Evolutionary conservation across 37 sponge, comb jelly and placozoan species (phyloP).

Genomic region (Oscarella lobularis): DNA sequence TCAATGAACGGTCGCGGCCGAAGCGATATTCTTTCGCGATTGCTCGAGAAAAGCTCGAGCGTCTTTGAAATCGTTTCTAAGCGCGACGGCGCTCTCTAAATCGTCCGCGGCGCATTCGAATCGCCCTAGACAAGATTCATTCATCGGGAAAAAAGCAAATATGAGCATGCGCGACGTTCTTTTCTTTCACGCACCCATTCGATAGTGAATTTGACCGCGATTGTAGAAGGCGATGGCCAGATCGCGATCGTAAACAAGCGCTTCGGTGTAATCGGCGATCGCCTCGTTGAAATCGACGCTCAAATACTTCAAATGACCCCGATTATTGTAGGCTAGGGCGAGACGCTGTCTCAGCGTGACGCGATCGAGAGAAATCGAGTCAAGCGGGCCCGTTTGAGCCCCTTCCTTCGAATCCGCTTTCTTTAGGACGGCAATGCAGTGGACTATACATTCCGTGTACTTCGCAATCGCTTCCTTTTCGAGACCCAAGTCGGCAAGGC

Average conservation of each 20-base stretch:
- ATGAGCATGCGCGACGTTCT: too few relatives aligned
- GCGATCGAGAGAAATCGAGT: too few relatives aligned
- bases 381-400: too few relatives aligned
- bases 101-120: neutral
- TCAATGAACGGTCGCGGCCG: too few relatives aligned
- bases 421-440: neutral
- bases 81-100: neutral
- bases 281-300: slow-evolving; percentile 78
- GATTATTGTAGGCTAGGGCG: slow-evolving; percentile 66
- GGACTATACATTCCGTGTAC: neutral
- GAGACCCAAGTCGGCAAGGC: neutral
- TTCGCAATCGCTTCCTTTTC: neutral
- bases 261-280: slow-evolving; percentile 67
- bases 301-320: slow-evolving; percentile 71
- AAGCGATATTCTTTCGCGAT: neutral
- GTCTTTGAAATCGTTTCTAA: neutral
- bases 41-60: neutral
- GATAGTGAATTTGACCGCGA: slow-evolving; percentile 81
- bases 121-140: neutral
- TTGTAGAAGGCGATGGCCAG: slow-evolving; percentile 80
- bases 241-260: slow-evolving; percentile 35
- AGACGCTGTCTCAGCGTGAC: slow-evolving; percentile 7
- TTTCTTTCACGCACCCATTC: slow-evolving; percentile 59
- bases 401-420: too few relatives aligned
- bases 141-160: neutral